phyloP scores from a whole-genome alignment of 2,888 invertebrate species.

The Ectemnius continuus region DNA sequence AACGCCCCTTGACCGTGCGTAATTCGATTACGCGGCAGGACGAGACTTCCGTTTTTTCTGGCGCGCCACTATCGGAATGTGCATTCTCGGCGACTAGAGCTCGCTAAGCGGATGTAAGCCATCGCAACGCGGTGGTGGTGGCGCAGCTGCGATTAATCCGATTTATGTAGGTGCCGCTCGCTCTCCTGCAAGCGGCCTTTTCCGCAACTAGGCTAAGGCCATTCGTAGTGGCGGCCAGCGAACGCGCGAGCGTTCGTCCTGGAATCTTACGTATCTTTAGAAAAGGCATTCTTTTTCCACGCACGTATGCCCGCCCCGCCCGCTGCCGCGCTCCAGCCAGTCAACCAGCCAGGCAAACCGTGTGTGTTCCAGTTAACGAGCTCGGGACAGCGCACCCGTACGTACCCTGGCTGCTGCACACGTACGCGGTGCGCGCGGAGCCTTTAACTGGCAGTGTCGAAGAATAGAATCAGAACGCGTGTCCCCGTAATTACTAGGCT shows the following conservation, averaged over 20 bases:
- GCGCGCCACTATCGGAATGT: background rate
- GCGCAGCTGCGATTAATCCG: constrained; percentile 38
- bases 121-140: constrained; percentile 13
- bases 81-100: background rate
- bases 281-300: constrained; percentile 33
- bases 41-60: background rate
- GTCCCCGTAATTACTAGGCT: constrained; percentile 1
- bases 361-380: constrained; percentile 5
- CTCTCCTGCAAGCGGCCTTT: constrained; percentile 29
- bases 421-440: background rate
- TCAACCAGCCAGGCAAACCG: no score
- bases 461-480: background rate
- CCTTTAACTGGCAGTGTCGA: background rate
- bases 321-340: no score
- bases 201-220: constrained; percentile 54
- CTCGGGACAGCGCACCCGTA: background rate
- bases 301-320: constrained; percentile 20
- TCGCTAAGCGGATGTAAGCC: no score
- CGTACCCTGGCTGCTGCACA: background rate
- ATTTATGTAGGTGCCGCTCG: constrained; percentile 34
- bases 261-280: constrained; percentile 44
- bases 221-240: constrained; percentile 11
- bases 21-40: background rate
- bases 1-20: constrained; percentile 13
- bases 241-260: constrained; percentile 32